Evolutionary conservation across 2,113 vertebrate genomes (phyloP).

Genomic region (Capreolus pygargus): DNA sequence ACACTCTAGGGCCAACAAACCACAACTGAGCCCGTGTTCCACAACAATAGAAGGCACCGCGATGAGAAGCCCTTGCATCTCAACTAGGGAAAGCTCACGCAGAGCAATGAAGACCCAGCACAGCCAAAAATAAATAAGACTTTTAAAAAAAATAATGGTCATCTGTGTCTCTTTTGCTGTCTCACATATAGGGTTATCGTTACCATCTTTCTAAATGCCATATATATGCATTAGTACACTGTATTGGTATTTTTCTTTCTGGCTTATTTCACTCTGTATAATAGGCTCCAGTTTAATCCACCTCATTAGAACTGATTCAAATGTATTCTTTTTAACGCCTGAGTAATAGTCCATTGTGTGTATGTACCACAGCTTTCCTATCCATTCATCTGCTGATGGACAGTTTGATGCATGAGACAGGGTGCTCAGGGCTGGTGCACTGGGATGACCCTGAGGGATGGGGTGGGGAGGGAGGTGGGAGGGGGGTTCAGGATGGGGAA

Average conservation of each 20-base stretch:
- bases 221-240: not conserved
- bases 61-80: not conserved
- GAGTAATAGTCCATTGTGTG: not conserved
- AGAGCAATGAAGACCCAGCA: not conserved
- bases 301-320: not conserved
- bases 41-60: not conserved
- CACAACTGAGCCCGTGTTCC: not conserved
- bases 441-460: not conserved
- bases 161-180: not conserved
- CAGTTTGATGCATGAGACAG: rapidly evolving
- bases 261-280: not conserved
- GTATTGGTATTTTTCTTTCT: not conserved
- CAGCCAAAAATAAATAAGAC: not conserved
- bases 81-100: not conserved
- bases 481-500: not conserved
- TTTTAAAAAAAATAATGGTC: not conserved
- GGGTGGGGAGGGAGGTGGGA: not conserved
- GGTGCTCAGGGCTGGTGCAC: not conserved
- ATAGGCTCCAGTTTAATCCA: not conserved
- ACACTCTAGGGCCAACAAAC: not conserved
- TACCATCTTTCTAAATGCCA: not conserved
- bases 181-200: rapidly evolving
- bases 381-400: not conserved
- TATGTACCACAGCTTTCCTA: not conserved
- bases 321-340: not conserved